Conservation (phyloP, 2,113 vertebrate species). For the Gavia stellata region DNA sequence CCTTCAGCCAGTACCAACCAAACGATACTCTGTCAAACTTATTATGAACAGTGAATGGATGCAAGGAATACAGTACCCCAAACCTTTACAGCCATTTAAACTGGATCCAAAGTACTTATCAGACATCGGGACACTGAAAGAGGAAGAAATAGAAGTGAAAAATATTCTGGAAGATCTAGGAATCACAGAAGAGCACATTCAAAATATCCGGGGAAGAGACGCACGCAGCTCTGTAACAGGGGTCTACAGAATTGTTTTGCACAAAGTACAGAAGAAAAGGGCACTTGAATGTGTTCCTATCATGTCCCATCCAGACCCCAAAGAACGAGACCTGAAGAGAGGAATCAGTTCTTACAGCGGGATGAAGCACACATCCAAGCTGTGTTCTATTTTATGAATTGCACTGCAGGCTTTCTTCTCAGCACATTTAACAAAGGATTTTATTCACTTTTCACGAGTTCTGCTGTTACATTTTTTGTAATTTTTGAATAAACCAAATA, state of each 20-base stretch:
- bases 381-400: slow-evolving; percentile 89
- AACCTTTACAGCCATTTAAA: slow-evolving; percentile 83
- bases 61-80: slow-evolving; percentile 82
- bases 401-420: background rate
- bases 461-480: slow-evolving; percentile 53
- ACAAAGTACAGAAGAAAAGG: slow-evolving; percentile 83
- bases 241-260: slow-evolving; percentile 89
- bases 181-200: slow-evolving; percentile 87
- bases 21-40: slow-evolving; percentile 82
- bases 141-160: slow-evolving; percentile 86
- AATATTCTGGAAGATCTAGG: slow-evolving; percentile 80
- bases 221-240: slow-evolving; percentile 89
- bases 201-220: slow-evolving; percentile 85
- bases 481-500: slow-evolving; percentile 72
- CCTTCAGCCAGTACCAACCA: slow-evolving; percentile 81
- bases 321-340: slow-evolving; percentile 74
- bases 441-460: slow-evolving; percentile 23
- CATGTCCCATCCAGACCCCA: slow-evolving; percentile 66
- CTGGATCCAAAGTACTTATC: slow-evolving; percentile 86
- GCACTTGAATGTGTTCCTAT: slow-evolving; percentile 78
- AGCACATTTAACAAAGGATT: background rate
- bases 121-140: slow-evolving; percentile 69
- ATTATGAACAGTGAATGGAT: slow-evolving; percentile 93
- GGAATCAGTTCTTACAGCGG: slow-evolving; percentile 74
- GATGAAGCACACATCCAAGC: slow-evolving; percentile 89